Evolutionary conservation across 2,797 vertebrate species (phyloP), one percentile per base, ranked within the genome.

Genomic region (Euphonia xanthogaster): DNA sequence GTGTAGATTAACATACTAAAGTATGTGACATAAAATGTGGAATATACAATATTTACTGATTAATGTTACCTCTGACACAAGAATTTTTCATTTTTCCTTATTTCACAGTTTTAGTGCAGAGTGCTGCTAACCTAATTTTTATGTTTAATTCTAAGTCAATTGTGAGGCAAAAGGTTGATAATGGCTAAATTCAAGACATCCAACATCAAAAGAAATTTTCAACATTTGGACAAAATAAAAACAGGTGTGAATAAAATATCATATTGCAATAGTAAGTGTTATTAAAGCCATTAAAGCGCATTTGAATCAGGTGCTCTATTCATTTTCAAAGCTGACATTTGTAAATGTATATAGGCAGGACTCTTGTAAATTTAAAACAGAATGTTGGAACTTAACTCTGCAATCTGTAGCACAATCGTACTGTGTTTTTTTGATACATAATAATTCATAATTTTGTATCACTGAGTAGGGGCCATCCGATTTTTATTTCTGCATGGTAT

Each of bases 161-260:
- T 94, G 77, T 76, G 68, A 90, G 87, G 61, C 53, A 91, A 76
- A 94, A 85, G 22, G 40, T 87, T 93, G 81, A 87, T 90, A 96
- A 86, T 91, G 50, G 47, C 53, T 95, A 83, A 94, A 95, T 50
- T 93, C 72, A 80, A 96, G 71, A 66, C 63, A 94, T 51, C 23
- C 42, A 76, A 92, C 91, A 97, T 96, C 95, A 97, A 97, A 97
- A 90, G 86, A 71, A 90, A 70, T 93, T 88, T 93, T 94, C 86
- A 95, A 5, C 57, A 88, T 93, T 96, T 93, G 84, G 62, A 57
- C 87, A 95, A 97, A 97, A 97, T 93, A 96, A 95, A 97, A 95
- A 60, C 95, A 96, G 91, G 95, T 97, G 95, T 93, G 96, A 97
- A 95, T 94, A 96, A 96, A 97, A 96, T 88, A 93, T 90, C 86